Conservation (phyloP, 2,113 vertebrate species). For the Sinocyclocheilus anophthalmus region DNA sequence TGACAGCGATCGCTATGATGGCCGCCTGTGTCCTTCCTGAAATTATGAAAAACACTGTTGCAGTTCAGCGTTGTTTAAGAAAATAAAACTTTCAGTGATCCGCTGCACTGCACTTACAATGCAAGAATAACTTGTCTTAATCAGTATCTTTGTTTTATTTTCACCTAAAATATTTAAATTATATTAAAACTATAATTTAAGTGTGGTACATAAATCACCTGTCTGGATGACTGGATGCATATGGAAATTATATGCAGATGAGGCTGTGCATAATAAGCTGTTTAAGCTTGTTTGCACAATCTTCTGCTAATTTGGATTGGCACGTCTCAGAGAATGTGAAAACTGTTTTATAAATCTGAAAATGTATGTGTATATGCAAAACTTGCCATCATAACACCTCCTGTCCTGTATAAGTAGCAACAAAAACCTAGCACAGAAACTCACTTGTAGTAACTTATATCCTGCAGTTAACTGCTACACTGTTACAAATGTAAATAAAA, state of each 20-base stretch:
- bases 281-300: neutral
- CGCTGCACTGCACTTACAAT: neutral
- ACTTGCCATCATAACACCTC: neutral
- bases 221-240: neutral
- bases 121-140: neutral
- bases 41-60: neutral
- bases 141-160: neutral
- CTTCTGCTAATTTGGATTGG: neutral
- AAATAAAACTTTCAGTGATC: neutral
- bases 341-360: neutral
- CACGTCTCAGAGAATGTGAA: neutral
- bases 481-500: too few relatives aligned
- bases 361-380: neutral
- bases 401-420: neutral
- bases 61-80: neutral
- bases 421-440: neutral
- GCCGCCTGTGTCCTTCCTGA: neutral
- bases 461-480: neutral
- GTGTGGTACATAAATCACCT: neutral
- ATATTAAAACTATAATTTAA: neutral
- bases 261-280: neutral
- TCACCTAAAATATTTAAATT: neutral
- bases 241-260: neutral
- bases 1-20: neutral
- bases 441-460: neutral